phyloP scores from a whole-genome alignment of 1,140 invertebrate species.

The Bombus sibiricus region DNA sequence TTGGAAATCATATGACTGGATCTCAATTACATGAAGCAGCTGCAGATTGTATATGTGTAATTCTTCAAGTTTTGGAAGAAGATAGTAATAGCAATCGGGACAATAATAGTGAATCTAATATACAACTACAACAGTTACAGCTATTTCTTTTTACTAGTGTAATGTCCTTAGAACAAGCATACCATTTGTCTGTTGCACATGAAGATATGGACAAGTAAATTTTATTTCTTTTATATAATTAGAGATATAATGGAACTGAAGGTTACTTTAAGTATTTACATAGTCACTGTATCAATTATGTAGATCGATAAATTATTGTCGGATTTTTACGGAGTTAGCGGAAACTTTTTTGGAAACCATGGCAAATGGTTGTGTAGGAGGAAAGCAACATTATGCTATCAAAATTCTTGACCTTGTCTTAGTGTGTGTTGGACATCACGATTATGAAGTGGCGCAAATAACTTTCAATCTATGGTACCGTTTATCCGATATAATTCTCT shows the following conservation, averaged over 20 bases:
- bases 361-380: conserved; percentile 80
- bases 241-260: background rate
- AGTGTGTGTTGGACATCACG: conserved; percentile 97
- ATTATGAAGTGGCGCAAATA: conserved; percentile 98
- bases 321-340: conserved; percentile 97
- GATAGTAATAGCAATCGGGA: conserved; percentile 85
- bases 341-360: conserved; percentile 95
- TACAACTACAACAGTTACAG: conserved; percentile 86
- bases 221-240: conserved; percentile 21
- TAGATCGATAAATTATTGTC: conserved; percentile 94
- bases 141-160: conserved; percentile 90
- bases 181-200: conserved; percentile 94
- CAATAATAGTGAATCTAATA: conserved; percentile 80
- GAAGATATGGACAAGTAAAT: conserved; percentile 93
- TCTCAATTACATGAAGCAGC: conserved; percentile 94
- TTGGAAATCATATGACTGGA: conserved; percentile 86
- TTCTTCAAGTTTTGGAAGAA: conserved; percentile 91
- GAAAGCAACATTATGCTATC: conserved; percentile 90
- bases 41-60: conserved; percentile 94
- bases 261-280: conserved; percentile 18
- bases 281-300: conserved; percentile 62
- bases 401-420: conserved; percentile 95
- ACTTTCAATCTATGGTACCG: conserved; percentile 99
- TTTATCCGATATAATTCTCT: conserved; percentile 96
- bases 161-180: conserved; percentile 91